Base-by-base conservation (phyloP, 2,113 vertebrate species). In the Labeo catla region DNA sequence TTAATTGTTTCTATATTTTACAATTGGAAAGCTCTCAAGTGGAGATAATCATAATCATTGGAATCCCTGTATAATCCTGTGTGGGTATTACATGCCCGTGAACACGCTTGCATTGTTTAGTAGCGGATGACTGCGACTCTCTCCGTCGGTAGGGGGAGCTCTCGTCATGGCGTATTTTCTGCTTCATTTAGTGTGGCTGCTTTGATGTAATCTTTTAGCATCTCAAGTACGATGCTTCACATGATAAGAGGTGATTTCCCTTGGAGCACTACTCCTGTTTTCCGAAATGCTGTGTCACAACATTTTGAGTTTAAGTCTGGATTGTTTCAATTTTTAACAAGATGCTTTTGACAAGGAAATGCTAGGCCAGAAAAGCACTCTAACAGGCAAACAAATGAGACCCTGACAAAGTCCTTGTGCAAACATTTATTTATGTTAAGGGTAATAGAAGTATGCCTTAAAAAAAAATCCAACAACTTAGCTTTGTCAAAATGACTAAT, bases 81-180 rank as follows among this genome's bases (percentile, higher is more conserved):
- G 23, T 81, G 61, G 79, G 61, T 70, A 68, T 83, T 54, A 34
- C 65, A 54, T 54, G 47, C 45, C 15, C 10, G 9, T 81, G 61
- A 65, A 70, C 47, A 36, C 13, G 47, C 36, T 82, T 68, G 63
- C 65, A 83, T 39, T 73, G 82, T 74, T 59, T 21, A 59, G 66
- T 3, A 59, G 21, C 6, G 57, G 54, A 45, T 4, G 57, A 36
- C 8, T 57, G 68, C 4, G 28, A 11, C 50, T 57, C 49, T 73
- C 15, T 82, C 81, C 2, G 57, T n/a, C 82, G 59, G 68, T 59
- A 84, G 68, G 82, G 82, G 82, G 82, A 54, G 82, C 82, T n/a
- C 68, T 74, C 49, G 68, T 59, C 82, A 74, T 59, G 68, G 52
- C 49, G 8, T 11, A 23, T 21, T 68, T 82, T 68, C 80, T 70